These are phyloP conservation scores for Micromesistius poutassou DNA, from an alignment of 2,797 vertebrate species.

Conservation along the genomic window DNA sequence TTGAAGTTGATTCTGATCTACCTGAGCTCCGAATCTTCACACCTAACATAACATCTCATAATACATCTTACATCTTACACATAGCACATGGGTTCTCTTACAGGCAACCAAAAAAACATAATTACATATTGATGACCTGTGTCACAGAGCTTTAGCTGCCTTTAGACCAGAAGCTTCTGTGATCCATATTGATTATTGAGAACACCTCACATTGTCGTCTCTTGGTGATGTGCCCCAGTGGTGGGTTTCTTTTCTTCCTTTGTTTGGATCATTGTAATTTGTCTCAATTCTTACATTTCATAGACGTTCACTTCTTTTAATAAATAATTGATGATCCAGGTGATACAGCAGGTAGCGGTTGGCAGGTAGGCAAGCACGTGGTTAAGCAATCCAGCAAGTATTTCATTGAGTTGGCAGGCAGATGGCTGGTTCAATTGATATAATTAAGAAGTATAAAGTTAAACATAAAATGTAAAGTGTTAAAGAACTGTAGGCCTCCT, in stretches of 20 bases:
- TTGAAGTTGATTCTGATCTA: too few relatives aligned
- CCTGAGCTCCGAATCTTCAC: too few relatives aligned
- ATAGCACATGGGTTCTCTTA: slow-evolving; percentile 55
- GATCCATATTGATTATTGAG: neutral
- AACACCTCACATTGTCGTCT: neutral
- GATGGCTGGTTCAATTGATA: too few relatives aligned
- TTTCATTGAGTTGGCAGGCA: too few relatives aligned
- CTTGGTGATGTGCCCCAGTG: neutral
- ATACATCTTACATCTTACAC: slow-evolving; percentile 43
- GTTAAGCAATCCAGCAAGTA: too few relatives aligned
- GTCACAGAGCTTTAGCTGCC: slow-evolving; percentile 40
- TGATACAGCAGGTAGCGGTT: neutral
- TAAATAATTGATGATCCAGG: neutral
- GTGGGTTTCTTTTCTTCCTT: neutral
- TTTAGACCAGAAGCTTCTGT: slow-evolving; percentile 27
- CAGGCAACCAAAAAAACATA: slow-evolving; percentile 26
- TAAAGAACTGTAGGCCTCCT: too few relatives aligned
- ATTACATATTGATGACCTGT: slow-evolving; percentile 59
- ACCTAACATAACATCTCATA: neutral
- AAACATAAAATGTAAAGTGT: too few relatives aligned
- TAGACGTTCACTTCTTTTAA: too few relatives aligned
- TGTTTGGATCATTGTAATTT: too few relatives aligned
- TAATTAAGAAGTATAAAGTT: too few relatives aligned
- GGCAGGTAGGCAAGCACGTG: too few relatives aligned
- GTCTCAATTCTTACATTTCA: too few relatives aligned